These are phyloP conservation scores for Babyrousa celebensis DNA, from an alignment of 2,797 vertebrate genomes.

Conservation along the genomic window DNA sequence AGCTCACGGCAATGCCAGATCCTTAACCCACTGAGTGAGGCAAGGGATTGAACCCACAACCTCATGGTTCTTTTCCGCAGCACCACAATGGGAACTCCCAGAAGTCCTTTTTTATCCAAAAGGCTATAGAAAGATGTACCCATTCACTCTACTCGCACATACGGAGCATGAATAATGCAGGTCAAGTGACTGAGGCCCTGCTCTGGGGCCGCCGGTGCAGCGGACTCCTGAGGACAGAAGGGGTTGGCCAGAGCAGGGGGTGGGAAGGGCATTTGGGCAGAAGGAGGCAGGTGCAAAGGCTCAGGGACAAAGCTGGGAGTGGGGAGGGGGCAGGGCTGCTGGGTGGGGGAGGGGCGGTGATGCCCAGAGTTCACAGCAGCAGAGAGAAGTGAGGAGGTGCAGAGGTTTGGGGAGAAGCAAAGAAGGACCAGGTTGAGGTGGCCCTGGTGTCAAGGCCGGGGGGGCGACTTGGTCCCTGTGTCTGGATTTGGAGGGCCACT, in stretches of 20 bases:
- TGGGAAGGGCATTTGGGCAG: not conserved
- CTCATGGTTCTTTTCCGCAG: too few relatives aligned
- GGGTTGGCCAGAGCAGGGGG: not conserved
- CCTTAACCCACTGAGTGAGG: too few relatives aligned
- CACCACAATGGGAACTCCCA: not conserved
- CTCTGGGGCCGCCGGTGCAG: not conserved
- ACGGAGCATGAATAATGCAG: fast-evolving
- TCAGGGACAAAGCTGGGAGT: not conserved
- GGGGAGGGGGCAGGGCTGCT: not conserved
- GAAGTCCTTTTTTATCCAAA: not conserved
- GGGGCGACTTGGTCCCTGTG: not conserved
- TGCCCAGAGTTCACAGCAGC: too few relatives aligned
- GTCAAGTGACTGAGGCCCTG: not conserved
- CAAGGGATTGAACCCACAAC: too few relatives aligned
- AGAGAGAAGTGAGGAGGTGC: not conserved
- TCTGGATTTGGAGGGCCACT: not conserved
- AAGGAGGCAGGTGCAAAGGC: not conserved
- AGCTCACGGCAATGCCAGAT: too few relatives aligned
- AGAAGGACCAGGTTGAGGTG: not conserved
- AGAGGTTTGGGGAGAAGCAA: not conserved
- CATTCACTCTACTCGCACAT: not conserved
- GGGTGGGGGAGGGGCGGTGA: too few relatives aligned
- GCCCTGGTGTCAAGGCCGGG: too few relatives aligned
- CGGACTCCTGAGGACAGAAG: not conserved
- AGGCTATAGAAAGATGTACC: not conserved